phyloP scores from a whole-genome alignment of 2,113 vertebrate species.

The Coptodon bakossiorum region DNA sequence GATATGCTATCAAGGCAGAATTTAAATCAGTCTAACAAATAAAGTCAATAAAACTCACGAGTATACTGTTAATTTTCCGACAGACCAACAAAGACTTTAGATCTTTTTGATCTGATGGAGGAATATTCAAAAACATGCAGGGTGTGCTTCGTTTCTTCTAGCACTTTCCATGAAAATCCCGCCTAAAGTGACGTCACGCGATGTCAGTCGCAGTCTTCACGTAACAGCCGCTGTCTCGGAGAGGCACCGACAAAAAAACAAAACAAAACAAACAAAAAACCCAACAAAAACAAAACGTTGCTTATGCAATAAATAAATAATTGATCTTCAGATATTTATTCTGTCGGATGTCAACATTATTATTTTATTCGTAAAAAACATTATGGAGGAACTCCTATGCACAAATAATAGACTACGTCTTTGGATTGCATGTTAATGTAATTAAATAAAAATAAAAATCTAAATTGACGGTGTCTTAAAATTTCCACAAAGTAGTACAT shows the following conservation, averaged over 20 bases:
- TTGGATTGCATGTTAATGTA: neutral
- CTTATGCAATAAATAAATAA: neutral
- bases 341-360: neutral
- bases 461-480: neutral
- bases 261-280: neutral
- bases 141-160: slow-evolving; percentile 72
- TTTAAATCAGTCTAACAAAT: neutral
- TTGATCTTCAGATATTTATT: neutral
- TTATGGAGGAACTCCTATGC: neutral
- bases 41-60: rapidly evolving
- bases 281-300: neutral
- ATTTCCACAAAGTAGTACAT: neutral
- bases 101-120: slow-evolving; percentile 51
- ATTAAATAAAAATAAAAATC: neutral
- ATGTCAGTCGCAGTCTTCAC: slow-evolving; percentile 56
- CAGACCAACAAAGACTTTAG: neutral
- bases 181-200: slow-evolving; percentile 65
- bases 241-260: neutral
- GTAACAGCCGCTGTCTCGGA: slow-evolving; percentile 3
- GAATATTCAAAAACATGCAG: slow-evolving; percentile 14
- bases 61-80: neutral
- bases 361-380: neutral
- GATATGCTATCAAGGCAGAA: neutral
- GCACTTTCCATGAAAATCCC: slow-evolving; percentile 73
- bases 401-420: neutral